Base-by-base conservation (phyloP, 2,888 invertebrate species). In the Julus scanicus region DNA sequence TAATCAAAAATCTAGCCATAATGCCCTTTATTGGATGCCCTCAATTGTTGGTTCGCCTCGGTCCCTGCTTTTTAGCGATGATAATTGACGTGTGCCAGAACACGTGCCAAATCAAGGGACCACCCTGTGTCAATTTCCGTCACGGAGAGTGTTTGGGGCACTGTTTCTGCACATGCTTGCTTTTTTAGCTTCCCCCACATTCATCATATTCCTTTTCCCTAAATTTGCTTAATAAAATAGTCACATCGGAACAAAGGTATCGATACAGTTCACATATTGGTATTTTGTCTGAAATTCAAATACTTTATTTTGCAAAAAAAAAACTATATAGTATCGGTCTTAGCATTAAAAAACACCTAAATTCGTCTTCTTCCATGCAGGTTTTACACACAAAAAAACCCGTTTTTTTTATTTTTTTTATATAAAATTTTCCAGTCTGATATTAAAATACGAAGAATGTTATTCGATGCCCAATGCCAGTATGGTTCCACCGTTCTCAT, bases 371-470 rank as follows among this genome's bases (percentile, higher is more conserved):
- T n/a, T n/a, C n/a, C n/a, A n/a, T n/a, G n/a, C n/a, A n/a, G n/a
- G n/a, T n/a, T n/a, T n/a, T n/a, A n/a, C n/a, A n/a, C n/a, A 6
- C 44, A 6, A 53, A 53, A 53, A 53, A 53, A 3, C 2, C 53
- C 13, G 53, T 53, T 8, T 53, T 53, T 9, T 53, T 15, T 15
- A 48, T 48, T 9, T 9, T 48, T 48, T 5, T 9, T 9, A 9
- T 53, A 53, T 44, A 44, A 44, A 6, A 44, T 44, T 44, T 44
- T 44, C 6, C 44, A 44, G 44, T 53, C 11, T n/a, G n/a, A 63
- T 63, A 63, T 63, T 63, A 63, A 63, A 63, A 63, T 63, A n/a
- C 63, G 63, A 3, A 3, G 63, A 63, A 63, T n/a, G 63, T n/a
- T n/a, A n/a, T 63, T 63, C n/a, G 63, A 63, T 63, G 2, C 63